These are phyloP conservation scores for Sebastiscus albofasciatus DNA, from an alignment of 2,797 vertebrate genomes.

Conservation along the genomic window DNA sequence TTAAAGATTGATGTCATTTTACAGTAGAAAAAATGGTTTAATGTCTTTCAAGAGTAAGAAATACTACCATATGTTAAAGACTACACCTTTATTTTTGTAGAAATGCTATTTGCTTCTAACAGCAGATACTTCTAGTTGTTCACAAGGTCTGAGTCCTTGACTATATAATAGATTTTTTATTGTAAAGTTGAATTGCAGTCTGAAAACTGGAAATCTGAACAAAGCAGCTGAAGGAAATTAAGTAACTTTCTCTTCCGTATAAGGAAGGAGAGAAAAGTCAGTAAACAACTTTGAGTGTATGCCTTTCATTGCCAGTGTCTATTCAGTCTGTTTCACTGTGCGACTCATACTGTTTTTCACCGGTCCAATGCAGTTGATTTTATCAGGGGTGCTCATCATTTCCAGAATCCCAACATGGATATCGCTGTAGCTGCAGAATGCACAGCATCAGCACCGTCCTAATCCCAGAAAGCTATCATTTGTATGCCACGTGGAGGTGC, in stretches of 20 bases:
- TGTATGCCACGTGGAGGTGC: constrained; percentile 65
- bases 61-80: background rate
- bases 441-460: constrained; percentile 65
- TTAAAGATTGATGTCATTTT: background rate
- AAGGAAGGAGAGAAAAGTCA: background rate
- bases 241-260: background rate
- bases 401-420: constrained; percentile 41
- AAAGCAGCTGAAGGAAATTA: background rate
- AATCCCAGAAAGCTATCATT: constrained; percentile 72
- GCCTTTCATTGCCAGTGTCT: background rate
- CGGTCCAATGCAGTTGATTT: constrained; percentile 3
- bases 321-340: background rate
- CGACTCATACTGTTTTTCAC: background rate
- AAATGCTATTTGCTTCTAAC: background rate
- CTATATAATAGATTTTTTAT: background rate
- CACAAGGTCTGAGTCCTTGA: background rate
- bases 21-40: rapidly evolving
- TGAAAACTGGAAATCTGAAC: background rate
- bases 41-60: background rate
- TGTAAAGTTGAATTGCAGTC: background rate
- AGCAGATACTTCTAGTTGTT: background rate
- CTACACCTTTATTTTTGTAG: background rate
- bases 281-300: background rate
- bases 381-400: constrained; percentile 57
- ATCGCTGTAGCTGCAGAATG: constrained; percentile 47